A percentile compares a stretch with the other conserved stretches of the same genome.
Evolutionary conservation across 2,888 invertebrate species (phyloP).

Genomic region (Lissocephala sabroskyi): DNA sequence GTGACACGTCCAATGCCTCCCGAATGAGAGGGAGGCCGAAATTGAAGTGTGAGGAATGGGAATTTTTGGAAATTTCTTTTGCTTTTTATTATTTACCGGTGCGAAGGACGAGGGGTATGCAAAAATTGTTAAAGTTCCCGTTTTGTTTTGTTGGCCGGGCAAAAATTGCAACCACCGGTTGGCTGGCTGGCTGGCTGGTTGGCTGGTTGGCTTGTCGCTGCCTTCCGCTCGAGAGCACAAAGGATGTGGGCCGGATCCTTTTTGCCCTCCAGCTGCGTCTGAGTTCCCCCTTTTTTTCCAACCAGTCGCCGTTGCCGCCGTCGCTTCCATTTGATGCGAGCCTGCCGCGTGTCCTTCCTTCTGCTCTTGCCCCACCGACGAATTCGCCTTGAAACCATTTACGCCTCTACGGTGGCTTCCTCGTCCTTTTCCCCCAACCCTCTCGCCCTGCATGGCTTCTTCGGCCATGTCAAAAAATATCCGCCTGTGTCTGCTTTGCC

Average conservation of each 20-base stretch:
- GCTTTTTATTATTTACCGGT: conserved; percentile 19
- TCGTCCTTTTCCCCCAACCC: conserved; percentile 9
- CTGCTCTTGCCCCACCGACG: conserved; percentile 30
- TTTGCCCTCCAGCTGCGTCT: conserved; percentile 49
- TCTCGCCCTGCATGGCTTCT: conserved; percentile 52
- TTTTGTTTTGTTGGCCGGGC: conserved; percentile 28
- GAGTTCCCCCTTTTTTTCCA: conserved; percentile 21
- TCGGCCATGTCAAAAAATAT: conserved; percentile 62
- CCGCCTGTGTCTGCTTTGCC: conserved; percentile 60
- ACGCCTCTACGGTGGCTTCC: conserved; percentile 37
- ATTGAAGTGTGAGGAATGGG: conserved; percentile 27
- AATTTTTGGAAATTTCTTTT: conserved; percentile 32
- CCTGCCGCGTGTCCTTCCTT: not conserved
- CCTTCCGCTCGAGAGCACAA: conserved; percentile 50
- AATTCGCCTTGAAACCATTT: conserved; percentile 46
- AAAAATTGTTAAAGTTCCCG: conserved; percentile 13
- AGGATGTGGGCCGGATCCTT: conserved; percentile 35
- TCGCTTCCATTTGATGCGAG: conserved; percentile 12
- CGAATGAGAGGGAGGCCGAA: conserved; percentile 18
- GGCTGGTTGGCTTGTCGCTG: conserved; percentile 21
- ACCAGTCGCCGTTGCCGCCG: conserved; percentile 16
- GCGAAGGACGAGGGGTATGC: conserved; percentile 8
- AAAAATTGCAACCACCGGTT: conserved; percentile 51
- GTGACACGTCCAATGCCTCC: conserved; percentile 49
- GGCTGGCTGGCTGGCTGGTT: conserved; percentile 29